Conservation (phyloP, 2,797 vertebrate genomes). For the Paguma larvata region DNA sequence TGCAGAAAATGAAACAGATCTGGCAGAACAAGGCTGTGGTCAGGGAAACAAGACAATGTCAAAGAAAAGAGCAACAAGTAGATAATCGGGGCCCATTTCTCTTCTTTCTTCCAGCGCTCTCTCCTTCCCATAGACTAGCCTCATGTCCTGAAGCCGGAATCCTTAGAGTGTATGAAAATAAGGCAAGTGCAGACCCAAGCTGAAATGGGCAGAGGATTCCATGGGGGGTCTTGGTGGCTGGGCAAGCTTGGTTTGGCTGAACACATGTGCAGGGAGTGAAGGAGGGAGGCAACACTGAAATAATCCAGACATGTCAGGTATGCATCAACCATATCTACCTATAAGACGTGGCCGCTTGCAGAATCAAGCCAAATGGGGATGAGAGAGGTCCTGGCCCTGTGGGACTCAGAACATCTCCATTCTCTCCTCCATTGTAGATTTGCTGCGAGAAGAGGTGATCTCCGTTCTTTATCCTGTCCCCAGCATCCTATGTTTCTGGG, state of each 20-base stretch:
- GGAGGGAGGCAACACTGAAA: not conserved
- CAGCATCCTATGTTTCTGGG: not conserved
- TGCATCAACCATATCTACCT: not conserved
- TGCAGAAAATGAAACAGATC: conserved; percentile 90
- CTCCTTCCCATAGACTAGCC: not conserved
- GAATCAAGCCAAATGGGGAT: not conserved
- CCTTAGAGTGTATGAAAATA: not conserved
- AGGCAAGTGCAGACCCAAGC: not conserved
- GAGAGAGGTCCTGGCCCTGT: not conserved
- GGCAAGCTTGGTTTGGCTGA: not conserved
- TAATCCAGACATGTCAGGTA: not conserved
- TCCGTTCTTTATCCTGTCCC: not conserved
- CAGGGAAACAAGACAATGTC: conserved; percentile 86
- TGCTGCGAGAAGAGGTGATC: not conserved
- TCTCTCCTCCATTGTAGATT: not conserved
- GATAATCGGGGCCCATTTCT: conserved; percentile 37
- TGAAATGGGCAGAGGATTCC: not conserved
- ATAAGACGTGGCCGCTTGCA: not conserved
- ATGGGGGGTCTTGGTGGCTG: not conserved
- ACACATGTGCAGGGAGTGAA: not conserved
- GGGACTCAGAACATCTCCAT: not conserved
- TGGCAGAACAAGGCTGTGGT: conserved; percentile 87
- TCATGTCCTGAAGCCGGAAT: not conserved
- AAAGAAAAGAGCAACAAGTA: conserved; percentile 86
- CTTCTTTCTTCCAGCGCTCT: not conserved